Evolutionary conservation across 2,113 vertebrate genomes (phyloP), one percentile per base, ranked within the genome.

Genomic region (Piaya cayana): DNA sequence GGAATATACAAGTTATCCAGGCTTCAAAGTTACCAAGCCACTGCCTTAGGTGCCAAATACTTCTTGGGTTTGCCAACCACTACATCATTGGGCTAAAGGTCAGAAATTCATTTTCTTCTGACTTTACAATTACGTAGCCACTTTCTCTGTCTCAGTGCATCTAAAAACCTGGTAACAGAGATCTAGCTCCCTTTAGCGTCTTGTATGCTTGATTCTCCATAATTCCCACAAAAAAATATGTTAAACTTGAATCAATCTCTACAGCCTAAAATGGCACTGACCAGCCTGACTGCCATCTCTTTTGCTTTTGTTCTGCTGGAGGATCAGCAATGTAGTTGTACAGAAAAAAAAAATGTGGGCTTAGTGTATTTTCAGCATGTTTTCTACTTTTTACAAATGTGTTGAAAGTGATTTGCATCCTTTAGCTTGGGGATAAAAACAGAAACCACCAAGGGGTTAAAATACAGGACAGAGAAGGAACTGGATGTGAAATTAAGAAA

Each of bases 401-500:
- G 5, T 23, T 7, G 67, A 13, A 77, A 71, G n/a, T 32, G 58
- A 71, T 84, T 88, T 86, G 47, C 86, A 50, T 30, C 42, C 63
- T 42, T 91, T 53, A 37, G 25, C 19, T 26, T 22, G 58, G 30
- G 55, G 52, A 90, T 42, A 79, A 81, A 92, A 95, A 86, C 52
- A 23, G 53, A 92, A 89, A 88, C 45, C 56, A 26, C 30, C 1
- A 22, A 90, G 69, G 32, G 49, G 69, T 62, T 95, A 91, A 93
- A 75, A 58, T 43, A 17, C 49, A 60, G 65, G 47, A 23, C 4
- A 8, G 55, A 76, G 75, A 90, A 92, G 75, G 78, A 92, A 74
- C 75, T 88, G 78, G 74, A 81, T 94, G 65, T 91, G 71, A 93
- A 93, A 96, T 95, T n/a, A 82, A 91, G 90, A 93, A 95, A 77